Base-by-base conservation (phyloP, 2,113 vertebrate genomes). In the Tachycineta bicolor region DNA sequence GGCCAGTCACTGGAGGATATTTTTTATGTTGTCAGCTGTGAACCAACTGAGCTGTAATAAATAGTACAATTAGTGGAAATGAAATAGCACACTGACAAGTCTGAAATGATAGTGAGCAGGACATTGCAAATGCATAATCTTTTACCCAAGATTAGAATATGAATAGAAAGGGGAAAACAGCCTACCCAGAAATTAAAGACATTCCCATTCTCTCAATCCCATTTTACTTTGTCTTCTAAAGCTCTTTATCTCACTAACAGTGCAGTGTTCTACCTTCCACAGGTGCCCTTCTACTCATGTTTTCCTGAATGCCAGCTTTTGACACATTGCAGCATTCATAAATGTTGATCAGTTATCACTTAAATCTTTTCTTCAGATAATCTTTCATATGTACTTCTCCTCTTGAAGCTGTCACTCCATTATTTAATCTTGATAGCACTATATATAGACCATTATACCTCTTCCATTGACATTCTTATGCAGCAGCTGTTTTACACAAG, bases 1-100 rank as follows among this genome's bases (percentile, higher is more conserved):
- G 25, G 63, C 31, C 41, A 55, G 2, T 77, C 75, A 47, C 55
- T 52, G 17, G 26, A 80, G 41, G 50, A 52, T 52, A 65, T 60
- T 86, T 86, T 89, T 89, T 39, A 59, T 70, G 34, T 34, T 93
- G 65, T 88, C 79, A 96, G 37, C 41, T 88, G 63, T 84, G 71
- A 95, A 78, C 37, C 11, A 62, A 73, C 60, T 83, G 69, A 91
- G 25, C 65, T 88, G 75, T 83, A 93, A 92, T 91, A 90, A 95
- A 94, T 83, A 92, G 53, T 39, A 80, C 58, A 92, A 92, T 83
- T 94, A 92, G 49, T 53, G 73, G 53, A 64, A 94, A 88, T 85
- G 76, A 91, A 79, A 76, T 43, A 87, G 23, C 59, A 62, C 2
- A 2, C 52, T 68, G 59, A 80, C 79, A 92, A 92, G 58, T 80